Base-by-base conservation (phyloP, 1,140 invertebrate genomes). In the Procambarus virginalis region DNA sequence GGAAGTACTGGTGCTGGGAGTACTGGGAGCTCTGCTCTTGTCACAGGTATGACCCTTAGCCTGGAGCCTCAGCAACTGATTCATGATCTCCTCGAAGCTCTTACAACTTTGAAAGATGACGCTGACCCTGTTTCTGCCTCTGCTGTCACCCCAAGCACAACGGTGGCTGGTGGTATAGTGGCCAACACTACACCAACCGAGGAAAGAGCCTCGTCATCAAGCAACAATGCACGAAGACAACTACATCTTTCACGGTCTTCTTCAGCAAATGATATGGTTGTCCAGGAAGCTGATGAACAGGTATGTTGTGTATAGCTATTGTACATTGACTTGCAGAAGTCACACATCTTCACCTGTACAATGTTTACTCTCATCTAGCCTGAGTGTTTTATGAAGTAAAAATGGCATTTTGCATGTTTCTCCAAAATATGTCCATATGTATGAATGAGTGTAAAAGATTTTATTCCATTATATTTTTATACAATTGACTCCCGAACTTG, bases 41-140 rank as follows among this genome's bases (percentile, higher is more conserved):
- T 10, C 77, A 10, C 83, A 4, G 77, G 76, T 22, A 60, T 85
- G 73, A 73, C 83, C 34, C 68, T 90, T 17, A 89, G 82, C 76
- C 75, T 76, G 46, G 92, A 92, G 49, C 95, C 95, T 0, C 95
- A 95, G 85, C 94, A 95, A 87, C 96, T 97, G 2, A 95, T 97
- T 70, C 95, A 95, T 92, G 95, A 96, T 92, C 93, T 97, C 3
- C 93, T 97, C 5, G 95, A 96, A 93, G 96, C 96, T 34, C 94
- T 97, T 0, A 95, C 92, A 22, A 87, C 83, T 10, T 49, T 89
- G 12, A 86, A 96, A 58, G 95, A 95, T 70, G 95, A 92, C n/a
- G 20, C 76, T 3, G 84, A 87, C 2, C 4, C 80, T 55, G 55
- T 70, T 22, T 20, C 58, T 20, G 64, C 91, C 5, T 20, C 91